Base-by-base conservation (phyloP, 2,797 vertebrate species). In the Gallinago stenura region DNA sequence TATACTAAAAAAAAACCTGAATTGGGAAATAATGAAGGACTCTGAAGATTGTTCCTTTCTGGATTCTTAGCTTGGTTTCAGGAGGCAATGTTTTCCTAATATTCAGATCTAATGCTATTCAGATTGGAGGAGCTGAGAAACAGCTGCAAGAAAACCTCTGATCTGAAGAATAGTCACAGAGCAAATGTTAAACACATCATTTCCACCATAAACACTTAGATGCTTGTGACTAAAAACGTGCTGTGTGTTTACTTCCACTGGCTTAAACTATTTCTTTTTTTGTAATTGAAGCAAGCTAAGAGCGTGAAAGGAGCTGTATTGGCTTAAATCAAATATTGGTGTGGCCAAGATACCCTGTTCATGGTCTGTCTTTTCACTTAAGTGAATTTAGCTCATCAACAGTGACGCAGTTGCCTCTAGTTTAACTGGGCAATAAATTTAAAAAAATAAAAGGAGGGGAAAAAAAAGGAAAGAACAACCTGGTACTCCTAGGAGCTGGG, bases 131-230 rank as follows among this genome's bases (percentile, higher is more conserved):
- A 77, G 60, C 35, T 65, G 51, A 87, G 41, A 73, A 65, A 46
- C 2, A 8, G 4, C 24, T 15, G 21, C 25, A 25, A 37, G 2
- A 7, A 35, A 64, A 4, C 1, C 50, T 48, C 8, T 60, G 16
- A 24, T 21, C 13, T 39, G 31, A 45, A 60, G 9, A 6, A 25
- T 22, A 54, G 26, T 5, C 35, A 57, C 10, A 50, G 30, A 70
- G 7, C 22, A 56, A 79, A 82, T 2, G 3, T 31, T 43, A 73
- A 88, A 82, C 8, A 33, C 2, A 1, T 20, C 3, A 77, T 83
- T 79, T 24, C 43, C 24, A 31, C 33, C 25, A 13, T 12, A 61
- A 66, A 57, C 9, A 28, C 51, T 33, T 10, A 46, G 35, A 54
- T 50, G 39, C 11, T 45, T 56, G 21, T 30, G 51, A 20, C 15